These are phyloP conservation scores for Plemyria rubiginata DNA, from an alignment of 2,888 invertebrate genomes.

Conservation along the genomic window DNA sequence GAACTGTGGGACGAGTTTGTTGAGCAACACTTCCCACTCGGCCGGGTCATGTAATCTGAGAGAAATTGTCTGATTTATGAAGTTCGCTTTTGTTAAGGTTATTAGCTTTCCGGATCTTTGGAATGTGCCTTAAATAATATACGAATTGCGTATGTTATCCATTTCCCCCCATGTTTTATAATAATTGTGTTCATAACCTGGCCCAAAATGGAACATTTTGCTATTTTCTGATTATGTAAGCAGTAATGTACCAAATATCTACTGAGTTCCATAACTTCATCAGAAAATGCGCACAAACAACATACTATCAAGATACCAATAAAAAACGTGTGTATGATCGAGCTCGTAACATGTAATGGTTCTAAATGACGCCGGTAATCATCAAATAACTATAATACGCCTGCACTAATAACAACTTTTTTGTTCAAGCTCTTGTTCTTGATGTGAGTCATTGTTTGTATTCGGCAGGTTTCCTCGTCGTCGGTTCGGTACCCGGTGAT, in stretches of 20 bases:
- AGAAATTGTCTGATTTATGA: conserved; percentile 23
- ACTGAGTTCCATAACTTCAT: neutral
- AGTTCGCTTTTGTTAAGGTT: conserved; percentile 1
- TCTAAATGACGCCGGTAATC: conserved; percentile 25
- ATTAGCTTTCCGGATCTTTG: conserved; percentile 4
- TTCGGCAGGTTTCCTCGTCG: conserved; percentile 13
- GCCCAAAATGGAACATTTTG: too few species aligned
- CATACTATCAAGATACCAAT: neutral
- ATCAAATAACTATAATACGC: conserved; percentile 22
- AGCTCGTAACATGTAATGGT: conserved; percentile 26
- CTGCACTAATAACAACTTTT: conserved; percentile 7
- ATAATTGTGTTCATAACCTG: too few species aligned
- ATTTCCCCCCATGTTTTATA: too few species aligned
- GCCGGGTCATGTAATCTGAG: conserved; percentile 6
- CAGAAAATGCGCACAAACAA: conserved; percentile 2
- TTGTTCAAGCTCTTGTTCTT: neutral
- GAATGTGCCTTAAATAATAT: neutral
- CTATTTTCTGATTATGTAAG: too few species aligned
- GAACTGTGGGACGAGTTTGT: conserved; percentile 1
- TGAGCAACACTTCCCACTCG: conserved; percentile 16
- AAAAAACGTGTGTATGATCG: conserved; percentile 16
- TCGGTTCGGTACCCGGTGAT: conserved; percentile 13
- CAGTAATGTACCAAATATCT: neutral
- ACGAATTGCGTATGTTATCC: too few species aligned
- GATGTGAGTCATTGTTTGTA: conserved; percentile 29